Evolutionary conservation across 2,888 invertebrate species (phyloP), one percentile per base, ranked within the genome.

Genomic region (Escarpia spicata): DNA sequence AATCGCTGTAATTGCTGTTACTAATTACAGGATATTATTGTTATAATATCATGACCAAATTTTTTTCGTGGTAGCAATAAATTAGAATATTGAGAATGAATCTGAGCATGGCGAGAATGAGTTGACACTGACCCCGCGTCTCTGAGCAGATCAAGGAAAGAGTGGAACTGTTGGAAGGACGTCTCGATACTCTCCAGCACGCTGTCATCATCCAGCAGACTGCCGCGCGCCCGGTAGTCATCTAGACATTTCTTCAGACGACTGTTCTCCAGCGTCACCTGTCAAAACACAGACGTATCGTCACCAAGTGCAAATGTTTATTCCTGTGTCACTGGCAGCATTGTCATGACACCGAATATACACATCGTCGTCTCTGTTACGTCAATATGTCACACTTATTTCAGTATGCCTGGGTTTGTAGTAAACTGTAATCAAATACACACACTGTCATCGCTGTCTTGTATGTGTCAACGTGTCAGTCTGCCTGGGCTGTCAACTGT

Each of bases 141-240:
- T 45, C 95, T 94, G 2, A 96, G 94, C 91, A 96, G 94, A 92
- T 96, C 96, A 9, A 96, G 95, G 93, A 96, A 96, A 43, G 95
- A 94, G 93, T 96, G 96, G 93, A 96, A 96, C 94, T 96, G 96
- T 94, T 95, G 95, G 94, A 96, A 96, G 8, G 96, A 95, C 2
- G 95, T 94, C 94, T 96, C 96, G 15, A 96, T 95, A 92, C 95
- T 95, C 92, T 96, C 96, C 26, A 96, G 94, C 0, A 96, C 95
- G 26, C 95, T 95, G 92, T 96, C 96, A 92, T 96, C 96, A 90
- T 96, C 96, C 8, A 96, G 94, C 0, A 94, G 91, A 44, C 93
- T 92, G 44, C 92, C 92, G 3, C 93, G 93, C 9, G 93, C 93
- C 43, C 94, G 94, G 15, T 93, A 93, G 45, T 94, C 93, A 44